phyloP scores from a whole-genome alignment of 2,797 vertebrate genomes.

The Meriones psammophilus region DNA sequence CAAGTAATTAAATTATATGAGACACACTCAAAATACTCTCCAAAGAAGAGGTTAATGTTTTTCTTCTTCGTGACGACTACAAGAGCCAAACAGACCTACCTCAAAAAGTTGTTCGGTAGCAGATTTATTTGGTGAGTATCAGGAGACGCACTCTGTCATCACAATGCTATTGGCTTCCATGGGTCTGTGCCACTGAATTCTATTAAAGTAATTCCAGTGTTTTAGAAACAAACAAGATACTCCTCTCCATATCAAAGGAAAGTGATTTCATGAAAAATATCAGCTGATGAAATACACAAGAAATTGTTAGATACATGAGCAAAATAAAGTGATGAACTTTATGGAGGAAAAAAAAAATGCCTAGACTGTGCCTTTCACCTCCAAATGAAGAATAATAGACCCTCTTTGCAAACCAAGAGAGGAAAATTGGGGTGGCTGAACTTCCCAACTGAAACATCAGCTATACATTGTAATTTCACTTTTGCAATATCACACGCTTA shows the following conservation, averaged over 20 bases:
- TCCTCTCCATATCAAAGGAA: conserved; percentile 33
- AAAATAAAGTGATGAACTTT: conserved; percentile 72
- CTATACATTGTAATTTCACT: conserved; percentile 85
- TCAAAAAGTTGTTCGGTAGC: background rate
- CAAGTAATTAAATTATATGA: conserved; percentile 21
- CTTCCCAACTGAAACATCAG: conserved; percentile 83
- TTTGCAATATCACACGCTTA: conserved; percentile 84
- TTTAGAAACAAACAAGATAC: background rate
- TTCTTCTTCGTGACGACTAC: background rate
- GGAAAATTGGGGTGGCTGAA: conserved; percentile 83
- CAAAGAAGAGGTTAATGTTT: background rate
- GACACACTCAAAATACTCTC: conserved; percentile 3
- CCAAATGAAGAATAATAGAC: conserved; percentile 84
- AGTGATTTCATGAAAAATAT: conserved; percentile 1
- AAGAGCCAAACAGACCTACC: background rate
- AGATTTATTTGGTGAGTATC: background rate
- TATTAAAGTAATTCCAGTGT: conserved; percentile 30
- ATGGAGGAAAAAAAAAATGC: conserved; percentile 71
- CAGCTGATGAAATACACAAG: conserved; percentile 51
- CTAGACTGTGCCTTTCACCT: conserved; percentile 73
- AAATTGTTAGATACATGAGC: conserved; percentile 43
- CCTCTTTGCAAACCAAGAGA: conserved; percentile 83
- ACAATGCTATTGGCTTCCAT: background rate
- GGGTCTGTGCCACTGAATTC: background rate
- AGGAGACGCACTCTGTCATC: background rate